Percentiles rank a stretch among this genome's conserved stretches.
These are phyloP conservation scores for Pammene fasciana DNA, from an alignment of 2,888 invertebrate species.

Conservation along the genomic window DNA sequence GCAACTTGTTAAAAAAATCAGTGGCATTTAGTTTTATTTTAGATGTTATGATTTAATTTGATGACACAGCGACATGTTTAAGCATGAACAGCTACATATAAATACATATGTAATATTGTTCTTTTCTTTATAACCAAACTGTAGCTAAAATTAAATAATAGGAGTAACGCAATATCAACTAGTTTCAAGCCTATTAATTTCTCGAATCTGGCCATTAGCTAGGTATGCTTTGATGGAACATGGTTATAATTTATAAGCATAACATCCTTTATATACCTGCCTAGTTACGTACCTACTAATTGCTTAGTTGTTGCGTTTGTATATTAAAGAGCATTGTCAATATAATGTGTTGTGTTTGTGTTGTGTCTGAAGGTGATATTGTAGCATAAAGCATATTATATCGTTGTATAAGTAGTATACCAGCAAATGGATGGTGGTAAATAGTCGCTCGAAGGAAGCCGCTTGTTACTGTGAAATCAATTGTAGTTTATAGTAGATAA, in stretches of 20 bases:
- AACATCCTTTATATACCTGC: neutral
- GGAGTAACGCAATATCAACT: conserved; percentile 1
- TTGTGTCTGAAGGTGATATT: neutral
- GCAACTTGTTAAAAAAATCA: too few species aligned
- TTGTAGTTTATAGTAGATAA: too few species aligned
- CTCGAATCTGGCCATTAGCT: neutral
- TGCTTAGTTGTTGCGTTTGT: neutral
- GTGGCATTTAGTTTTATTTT: too few species aligned
- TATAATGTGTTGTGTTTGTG: neutral
- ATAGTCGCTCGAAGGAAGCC: too few species aligned
- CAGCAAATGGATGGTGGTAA: too few species aligned
- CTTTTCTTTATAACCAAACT: neutral
- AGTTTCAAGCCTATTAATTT: conserved; percentile 4
- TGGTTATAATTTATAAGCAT: conserved; percentile 4
- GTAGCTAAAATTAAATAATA: neutral
- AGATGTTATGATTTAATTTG: too few species aligned
- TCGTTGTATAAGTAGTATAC: too few species aligned
- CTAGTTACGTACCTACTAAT: neutral
- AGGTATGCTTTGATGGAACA: conserved; percentile 10
- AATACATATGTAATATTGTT: too few species aligned
- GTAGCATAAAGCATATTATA: neutral
- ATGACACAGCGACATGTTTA: too few species aligned
- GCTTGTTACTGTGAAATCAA: too few species aligned
- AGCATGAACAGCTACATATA: too few species aligned
- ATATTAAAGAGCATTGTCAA: neutral